phyloP scores from a whole-genome alignment of 2,797 vertebrate species.

The Ctenosaura bakeri region DNA sequence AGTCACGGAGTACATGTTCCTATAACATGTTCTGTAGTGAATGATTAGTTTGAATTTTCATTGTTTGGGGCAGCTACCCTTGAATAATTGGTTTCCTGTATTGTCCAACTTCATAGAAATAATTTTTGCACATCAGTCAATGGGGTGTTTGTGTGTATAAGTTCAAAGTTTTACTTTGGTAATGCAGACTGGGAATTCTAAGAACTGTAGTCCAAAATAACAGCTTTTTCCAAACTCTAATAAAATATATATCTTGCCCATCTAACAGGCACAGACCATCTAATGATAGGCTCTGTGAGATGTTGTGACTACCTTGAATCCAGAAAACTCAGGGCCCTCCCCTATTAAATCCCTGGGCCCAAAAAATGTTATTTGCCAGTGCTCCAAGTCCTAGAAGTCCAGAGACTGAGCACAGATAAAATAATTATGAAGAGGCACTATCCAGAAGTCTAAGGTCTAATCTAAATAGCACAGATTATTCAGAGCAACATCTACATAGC shows the following conservation, averaged over 20 bases:
- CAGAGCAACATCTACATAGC: neutral
- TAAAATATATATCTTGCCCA: neutral
- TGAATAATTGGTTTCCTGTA: conserved; percentile 2
- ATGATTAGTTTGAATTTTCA: conserved; percentile 35
- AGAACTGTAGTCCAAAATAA: too few species aligned
- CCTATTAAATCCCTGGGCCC: too few species aligned
- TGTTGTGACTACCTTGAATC: neutral
- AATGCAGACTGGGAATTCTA: too few species aligned
- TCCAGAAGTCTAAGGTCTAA: neutral
- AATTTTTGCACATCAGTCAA: neutral
- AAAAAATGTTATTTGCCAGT: neutral
- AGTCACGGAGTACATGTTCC: conserved; percentile 69
- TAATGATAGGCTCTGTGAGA: too few species aligned
- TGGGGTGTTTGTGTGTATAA: too few species aligned
- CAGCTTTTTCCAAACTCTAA: neutral
- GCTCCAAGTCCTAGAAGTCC: neutral
- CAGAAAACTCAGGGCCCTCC: neutral
- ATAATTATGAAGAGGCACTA: too few species aligned
- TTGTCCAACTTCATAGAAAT: neutral
- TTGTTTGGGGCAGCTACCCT: neutral
- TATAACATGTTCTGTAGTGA: conserved; percentile 64
- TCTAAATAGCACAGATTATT: neutral
- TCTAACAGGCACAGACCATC: too few species aligned
- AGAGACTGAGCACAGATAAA: neutral
- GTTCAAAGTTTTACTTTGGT: too few species aligned